Conservation (phyloP, 1,140 invertebrate genomes). For the Riptortus pedestris region DNA sequence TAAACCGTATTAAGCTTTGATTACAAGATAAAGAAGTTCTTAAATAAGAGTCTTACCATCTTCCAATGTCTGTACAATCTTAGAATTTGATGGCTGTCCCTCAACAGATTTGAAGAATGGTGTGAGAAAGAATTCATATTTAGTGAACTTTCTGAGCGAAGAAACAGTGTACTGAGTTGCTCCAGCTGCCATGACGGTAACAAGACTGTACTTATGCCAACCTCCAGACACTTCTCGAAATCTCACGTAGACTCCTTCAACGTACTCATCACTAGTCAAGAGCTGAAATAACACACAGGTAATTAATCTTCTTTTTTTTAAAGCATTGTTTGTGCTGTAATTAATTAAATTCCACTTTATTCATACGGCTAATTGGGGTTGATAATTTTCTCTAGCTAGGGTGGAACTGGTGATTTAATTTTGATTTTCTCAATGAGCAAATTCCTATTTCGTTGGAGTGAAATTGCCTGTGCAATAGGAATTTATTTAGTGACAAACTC, state of each 20-base stretch:
- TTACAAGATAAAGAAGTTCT: too few species aligned
- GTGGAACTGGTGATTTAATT: too few species aligned
- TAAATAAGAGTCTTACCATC: slow-evolving; percentile 46
- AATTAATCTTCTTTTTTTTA: too few species aligned
- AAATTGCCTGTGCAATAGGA: too few species aligned
- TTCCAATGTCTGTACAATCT: slow-evolving; percentile 54
- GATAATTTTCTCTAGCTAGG: too few species aligned
- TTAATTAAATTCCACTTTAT: not conserved
- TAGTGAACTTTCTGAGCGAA: slow-evolving; percentile 67
- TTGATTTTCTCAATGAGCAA: too few species aligned
- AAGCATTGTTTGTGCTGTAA: not conserved
- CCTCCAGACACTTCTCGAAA: slow-evolving; percentile 64
- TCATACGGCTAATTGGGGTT: not conserved
- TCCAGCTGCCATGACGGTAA: slow-evolving; percentile 53
- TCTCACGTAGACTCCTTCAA: slow-evolving; percentile 88
- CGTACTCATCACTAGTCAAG: slow-evolving; percentile 42
- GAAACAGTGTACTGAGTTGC: slow-evolving; percentile 54
- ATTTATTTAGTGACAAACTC: too few species aligned
- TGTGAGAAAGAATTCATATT: slow-evolving; percentile 77
- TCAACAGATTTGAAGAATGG: slow-evolving; percentile 74
- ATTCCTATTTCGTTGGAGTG: too few species aligned
- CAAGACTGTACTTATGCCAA: slow-evolving; percentile 51
- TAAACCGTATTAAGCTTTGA: too few species aligned
- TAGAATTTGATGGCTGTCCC: slow-evolving; percentile 67
- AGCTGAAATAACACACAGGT: slow-evolving; percentile 37